Base-by-base conservation (phyloP, 2,113 vertebrate genomes). In the Sceloporus tristichus region DNA sequence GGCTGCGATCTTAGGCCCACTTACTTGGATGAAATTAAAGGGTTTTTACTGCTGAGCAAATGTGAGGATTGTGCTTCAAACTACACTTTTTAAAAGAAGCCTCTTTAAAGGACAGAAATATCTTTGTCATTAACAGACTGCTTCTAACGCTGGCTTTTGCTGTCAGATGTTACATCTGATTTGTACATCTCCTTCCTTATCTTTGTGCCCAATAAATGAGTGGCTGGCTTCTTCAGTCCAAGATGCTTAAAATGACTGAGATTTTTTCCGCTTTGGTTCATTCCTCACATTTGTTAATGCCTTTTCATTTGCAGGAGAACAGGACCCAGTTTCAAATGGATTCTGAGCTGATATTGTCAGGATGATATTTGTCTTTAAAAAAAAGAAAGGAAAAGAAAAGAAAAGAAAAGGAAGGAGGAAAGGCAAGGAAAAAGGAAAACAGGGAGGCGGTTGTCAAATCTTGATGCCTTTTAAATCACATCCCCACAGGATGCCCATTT, bases 151-250 rank as follows among this genome's bases (percentile, higher is more conserved):
- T 76, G 83, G 29, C 78, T 89, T 54, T 75, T 81, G n/a, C 83
- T 89, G 68, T 76, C 88, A 89, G 23, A 81, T 38, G 59, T 59
- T 54, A 40, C 18, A 81, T 68, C 40, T 81, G 8, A 89, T 76
- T 79, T 73, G 1, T 76, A 13, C 54, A 9, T 59, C 0, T 85
- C 84, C 23, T 88, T 85, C 66, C 1, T 62, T 34, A 78, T 84
- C 73, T 85, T 56, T 71, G 74, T 78, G 54, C 27, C 66, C 85
- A 21, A 29, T 48, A 88, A 53, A 82, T 5, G 9, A 87, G 13
- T 1, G 68, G 73, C 74, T 85, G 66, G 0, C 0, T 75, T 89
- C 9, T 29, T 83, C 54, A 84, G 21, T 77, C 79, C 78, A 79
- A n/a, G 48, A 83, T 86, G 53, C 87, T 75, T 87, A 18, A 66